These are phyloP conservation scores for Propsilocerus akamusi DNA, from an alignment of 1,140 invertebrate species.

Conservation along the genomic window DNA sequence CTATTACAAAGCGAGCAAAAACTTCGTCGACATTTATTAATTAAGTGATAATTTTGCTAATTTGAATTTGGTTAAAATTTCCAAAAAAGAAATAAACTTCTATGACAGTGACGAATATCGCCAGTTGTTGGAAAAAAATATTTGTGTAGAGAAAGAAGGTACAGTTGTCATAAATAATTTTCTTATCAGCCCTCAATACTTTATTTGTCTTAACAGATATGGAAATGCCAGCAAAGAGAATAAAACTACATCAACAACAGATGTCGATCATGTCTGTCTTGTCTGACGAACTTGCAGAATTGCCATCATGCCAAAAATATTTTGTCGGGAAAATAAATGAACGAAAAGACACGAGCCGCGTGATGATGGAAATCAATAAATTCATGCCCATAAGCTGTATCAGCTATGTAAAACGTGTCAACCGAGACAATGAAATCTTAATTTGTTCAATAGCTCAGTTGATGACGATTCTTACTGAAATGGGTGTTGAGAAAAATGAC, in stretches of 20 bases:
- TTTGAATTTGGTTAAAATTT: too few species aligned
- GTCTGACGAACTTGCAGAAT: constrained; percentile 27
- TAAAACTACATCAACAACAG: neutral
- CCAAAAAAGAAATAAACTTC: too few species aligned
- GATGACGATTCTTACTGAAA: neutral
- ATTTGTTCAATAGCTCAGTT: constrained; percentile 33
- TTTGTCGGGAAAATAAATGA: constrained; percentile 37
- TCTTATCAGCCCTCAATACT: neutral
- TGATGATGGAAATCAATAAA: constrained; percentile 35
- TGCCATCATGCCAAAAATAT: constrained; percentile 27
- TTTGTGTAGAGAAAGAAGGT: too few species aligned
- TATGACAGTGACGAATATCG: too few species aligned
- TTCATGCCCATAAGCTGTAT: constrained; percentile 36
- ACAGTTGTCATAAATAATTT: neutral
- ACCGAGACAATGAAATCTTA: constrained; percentile 33
- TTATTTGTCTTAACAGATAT: neutral
- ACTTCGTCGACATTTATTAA: too few species aligned
- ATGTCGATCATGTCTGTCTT: constrained; percentile 26
- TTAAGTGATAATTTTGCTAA: too few species aligned
- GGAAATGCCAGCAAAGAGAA: neutral
- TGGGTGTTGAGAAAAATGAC: constrained; percentile 9
- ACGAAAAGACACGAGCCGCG: constrained; percentile 38
- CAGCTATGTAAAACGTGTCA: constrained; percentile 52
- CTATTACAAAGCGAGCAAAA: too few species aligned
- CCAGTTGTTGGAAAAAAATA: too few species aligned